Evolutionary conservation across 2,888 invertebrate genomes (phyloP).

Genomic region (Lasioglossum leucozonium): DNA sequence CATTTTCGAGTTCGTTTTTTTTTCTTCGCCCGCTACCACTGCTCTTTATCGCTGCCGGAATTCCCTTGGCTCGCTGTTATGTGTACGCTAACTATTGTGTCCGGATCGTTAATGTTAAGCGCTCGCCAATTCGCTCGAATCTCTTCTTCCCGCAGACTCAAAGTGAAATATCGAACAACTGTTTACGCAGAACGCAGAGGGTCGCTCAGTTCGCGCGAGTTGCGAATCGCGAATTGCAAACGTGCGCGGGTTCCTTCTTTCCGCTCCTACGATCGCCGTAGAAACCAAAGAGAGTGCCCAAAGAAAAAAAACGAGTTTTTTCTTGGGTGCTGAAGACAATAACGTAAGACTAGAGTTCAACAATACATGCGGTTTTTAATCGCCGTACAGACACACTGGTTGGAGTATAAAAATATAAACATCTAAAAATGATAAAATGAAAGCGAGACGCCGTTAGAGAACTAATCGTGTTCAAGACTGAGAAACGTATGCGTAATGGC

Average conservation of each 20-base stretch:
- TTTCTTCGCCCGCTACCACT: no score
- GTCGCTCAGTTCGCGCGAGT: constrained; percentile 35
- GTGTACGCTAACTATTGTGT: neutral
- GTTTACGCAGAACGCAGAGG: constrained; percentile 40
- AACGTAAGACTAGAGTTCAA: constrained; percentile 84
- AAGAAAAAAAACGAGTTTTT: constrained; percentile 69
- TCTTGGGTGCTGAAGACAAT: constrained; percentile 74
- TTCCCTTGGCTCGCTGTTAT: neutral
- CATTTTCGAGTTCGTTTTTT: neutral
- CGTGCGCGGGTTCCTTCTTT: constrained; percentile 22
- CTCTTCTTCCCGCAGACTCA: constrained; percentile 53
- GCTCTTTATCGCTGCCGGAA: no score
- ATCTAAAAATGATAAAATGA: constrained; percentile 79
- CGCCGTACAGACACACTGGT: constrained; percentile 77
- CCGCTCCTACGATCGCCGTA: constrained; percentile 42
- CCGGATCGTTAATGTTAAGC: neutral
- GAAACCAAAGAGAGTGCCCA: constrained; percentile 69
- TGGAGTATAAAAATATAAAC: constrained; percentile 83
- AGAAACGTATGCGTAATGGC: constrained; percentile 42
- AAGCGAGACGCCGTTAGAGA: constrained; percentile 72
- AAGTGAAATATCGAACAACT: constrained; percentile 37
- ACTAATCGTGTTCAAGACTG: constrained; percentile 65
- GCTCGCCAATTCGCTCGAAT: constrained; percentile 28
- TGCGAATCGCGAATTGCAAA: neutral
- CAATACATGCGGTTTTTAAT: constrained; percentile 82